Evolutionary conservation across 1,140 invertebrate genomes (phyloP).

Genomic region (Trichogramma pretiosum): DNA sequence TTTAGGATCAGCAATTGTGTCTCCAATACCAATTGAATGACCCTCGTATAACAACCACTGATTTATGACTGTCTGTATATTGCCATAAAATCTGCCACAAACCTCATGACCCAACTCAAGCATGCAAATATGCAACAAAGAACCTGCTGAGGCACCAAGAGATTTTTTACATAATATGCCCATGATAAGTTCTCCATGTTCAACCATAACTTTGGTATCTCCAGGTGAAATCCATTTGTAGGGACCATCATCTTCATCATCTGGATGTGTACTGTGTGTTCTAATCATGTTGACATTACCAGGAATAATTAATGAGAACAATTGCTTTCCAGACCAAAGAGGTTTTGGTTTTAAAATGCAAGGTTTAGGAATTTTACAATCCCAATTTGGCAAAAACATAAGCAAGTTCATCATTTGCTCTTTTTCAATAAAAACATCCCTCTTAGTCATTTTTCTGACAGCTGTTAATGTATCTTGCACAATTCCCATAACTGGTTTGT

Average conservation of each 20-base stretch:
- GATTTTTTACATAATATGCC: constrained; percentile 99
- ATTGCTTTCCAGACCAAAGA: constrained; percentile 96
- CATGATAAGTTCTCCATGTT: constrained; percentile 94
- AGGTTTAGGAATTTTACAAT: constrained; percentile 97
- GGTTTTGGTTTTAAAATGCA: constrained; percentile 97
- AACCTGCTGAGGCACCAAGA: constrained; percentile 91
- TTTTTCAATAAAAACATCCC: constrained; percentile 96
- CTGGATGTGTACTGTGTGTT: constrained; percentile 97
- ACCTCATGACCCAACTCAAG: constrained; percentile 94
- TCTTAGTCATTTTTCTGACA: constrained; percentile 98
- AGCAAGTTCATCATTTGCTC: constrained; percentile 98
- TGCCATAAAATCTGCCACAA: constrained; percentile 95
- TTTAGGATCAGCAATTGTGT: constrained; percentile 98
- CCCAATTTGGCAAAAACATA: constrained; percentile 98
- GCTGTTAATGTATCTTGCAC: constrained; percentile 98
- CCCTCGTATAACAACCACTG: constrained; percentile 97
- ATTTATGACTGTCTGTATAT: constrained; percentile 98
- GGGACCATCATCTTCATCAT: constrained; percentile 96
- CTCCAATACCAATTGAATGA: constrained; percentile 97
- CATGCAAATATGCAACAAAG: constrained; percentile 94
- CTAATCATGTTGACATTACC: constrained; percentile 97
- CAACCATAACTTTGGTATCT: constrained; percentile 98
- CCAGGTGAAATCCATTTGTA: constrained; percentile 99
- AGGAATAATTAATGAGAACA: constrained; percentile 97
- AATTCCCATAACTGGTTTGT: constrained; percentile 99